These are phyloP conservation scores for Camponotus floridanus DNA, from an alignment of 1,140 invertebrate genomes.

Conservation along the genomic window DNA sequence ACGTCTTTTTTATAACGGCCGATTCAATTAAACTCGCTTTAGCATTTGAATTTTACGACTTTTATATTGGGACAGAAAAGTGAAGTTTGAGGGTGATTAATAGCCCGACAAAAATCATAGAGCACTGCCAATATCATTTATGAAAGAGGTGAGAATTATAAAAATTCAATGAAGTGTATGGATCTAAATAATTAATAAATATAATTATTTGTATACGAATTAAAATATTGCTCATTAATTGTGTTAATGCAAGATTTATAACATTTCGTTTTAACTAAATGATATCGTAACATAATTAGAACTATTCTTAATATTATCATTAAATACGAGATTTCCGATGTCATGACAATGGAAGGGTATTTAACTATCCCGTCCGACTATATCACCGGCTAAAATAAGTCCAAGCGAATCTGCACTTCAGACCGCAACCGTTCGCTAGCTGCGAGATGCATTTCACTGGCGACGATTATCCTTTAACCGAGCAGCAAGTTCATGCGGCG, in stretches of 20 bases:
- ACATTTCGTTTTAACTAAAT: neutral
- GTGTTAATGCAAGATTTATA: no score
- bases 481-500: conserved; percentile 34
- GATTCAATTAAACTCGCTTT: conserved; percentile 57
- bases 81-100: conserved; percentile 61
- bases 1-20: conserved; percentile 16
- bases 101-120: conserved; percentile 38
- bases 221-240: no score
- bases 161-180: neutral
- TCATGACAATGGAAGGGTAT: neutral
- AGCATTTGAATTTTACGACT: conserved; percentile 34
- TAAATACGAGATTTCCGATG: neutral
- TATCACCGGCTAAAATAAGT: conserved; percentile 38
- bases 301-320: neutral
- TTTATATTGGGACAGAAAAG: conserved; percentile 39
- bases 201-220: no score
- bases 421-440: conserved; percentile 15
- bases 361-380: conserved; percentile 5
- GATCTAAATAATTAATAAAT: neutral
- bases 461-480: conserved; percentile 53
- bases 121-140: conserved; percentile 20
- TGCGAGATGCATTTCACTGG: conserved; percentile 15
- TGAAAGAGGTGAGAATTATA: conserved; percentile 19
- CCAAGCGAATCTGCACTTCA: conserved; percentile 5
- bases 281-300: neutral